Percentiles rank a stretch among this genome's conserved stretches.
Evolutionary conservation across 2,797 vertebrate genomes (phyloP).

Genomic region (Hippocampus kuda): DNA sequence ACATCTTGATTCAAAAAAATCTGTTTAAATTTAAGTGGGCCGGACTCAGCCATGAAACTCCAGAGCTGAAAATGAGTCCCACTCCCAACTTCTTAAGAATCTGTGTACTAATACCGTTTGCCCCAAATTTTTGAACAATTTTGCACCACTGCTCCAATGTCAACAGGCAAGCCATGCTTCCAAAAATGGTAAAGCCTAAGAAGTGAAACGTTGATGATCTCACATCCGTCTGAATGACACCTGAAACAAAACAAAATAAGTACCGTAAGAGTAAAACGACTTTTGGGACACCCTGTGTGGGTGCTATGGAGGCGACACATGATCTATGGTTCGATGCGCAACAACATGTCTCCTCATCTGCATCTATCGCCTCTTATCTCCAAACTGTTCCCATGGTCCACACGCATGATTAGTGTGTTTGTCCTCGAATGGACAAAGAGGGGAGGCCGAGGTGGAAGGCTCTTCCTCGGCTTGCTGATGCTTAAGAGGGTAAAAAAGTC

Average conservation of each 20-base stretch:
- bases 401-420: conserved; percentile 44
- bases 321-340: background rate
- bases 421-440: conserved; percentile 56
- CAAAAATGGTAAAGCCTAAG: background rate
- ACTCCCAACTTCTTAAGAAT: too few relatives aligned
- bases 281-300: background rate
- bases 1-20: too few relatives aligned
- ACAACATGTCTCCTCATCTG: conserved; percentile 11
- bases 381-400: conserved; percentile 14
- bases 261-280: background rate
- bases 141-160: too few relatives aligned
- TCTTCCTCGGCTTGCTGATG: conserved; percentile 68
- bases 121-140: too few relatives aligned
- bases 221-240: background rate
- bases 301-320: background rate
- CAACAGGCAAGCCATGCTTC: background rate
- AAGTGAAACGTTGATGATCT: background rate
- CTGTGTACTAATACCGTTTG: too few relatives aligned
- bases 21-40: too few relatives aligned
- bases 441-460: conserved; percentile 61
- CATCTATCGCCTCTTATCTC: background rate
- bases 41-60: too few relatives aligned
- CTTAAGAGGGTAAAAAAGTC: conserved; percentile 75
- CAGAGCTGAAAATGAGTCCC: too few relatives aligned
- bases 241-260: background rate